These are phyloP conservation scores for Sarcophilus harrisii DNA, from an alignment of 2,797 vertebrate genomes.

Conservation along the genomic window DNA sequence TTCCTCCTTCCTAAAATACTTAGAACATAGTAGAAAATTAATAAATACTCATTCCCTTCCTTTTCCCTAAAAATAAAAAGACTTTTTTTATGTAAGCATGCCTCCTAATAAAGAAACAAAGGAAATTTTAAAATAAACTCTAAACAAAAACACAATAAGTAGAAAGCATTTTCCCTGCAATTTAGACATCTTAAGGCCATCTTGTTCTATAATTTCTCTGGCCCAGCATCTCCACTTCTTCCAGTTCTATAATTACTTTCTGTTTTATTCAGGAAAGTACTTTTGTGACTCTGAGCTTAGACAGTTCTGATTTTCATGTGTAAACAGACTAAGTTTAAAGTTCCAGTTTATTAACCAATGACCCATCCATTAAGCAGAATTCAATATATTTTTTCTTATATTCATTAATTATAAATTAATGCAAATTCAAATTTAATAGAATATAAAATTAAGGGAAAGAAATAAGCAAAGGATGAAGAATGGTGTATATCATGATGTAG, in stretches of 20 bases:
- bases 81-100: rapidly evolving
- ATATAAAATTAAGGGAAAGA: slow-evolving; percentile 53
- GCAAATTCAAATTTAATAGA: slow-evolving; percentile 68
- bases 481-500: slow-evolving; percentile 67
- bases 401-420: slow-evolving; percentile 74
- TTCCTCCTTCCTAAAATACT: not conserved
- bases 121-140: not conserved
- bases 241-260: slow-evolving; percentile 1
- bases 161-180: not conserved
- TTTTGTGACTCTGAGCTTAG: slow-evolving; percentile 11
- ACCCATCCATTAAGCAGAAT: slow-evolving; percentile 12
- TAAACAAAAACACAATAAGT: not conserved
- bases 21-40: not conserved
- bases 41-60: not conserved
- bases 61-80: not conserved
- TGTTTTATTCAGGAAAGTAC: slow-evolving; percentile 31
- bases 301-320: not conserved
- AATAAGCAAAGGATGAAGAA: slow-evolving; percentile 62
- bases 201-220: slow-evolving; percentile 13
- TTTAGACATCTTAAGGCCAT: slow-evolving; percentile 16
- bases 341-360: not conserved
- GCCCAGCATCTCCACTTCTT: not conserved
- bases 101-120: not conserved
- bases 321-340: not conserved
- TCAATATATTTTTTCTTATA: slow-evolving; percentile 55